phyloP scores from a whole-genome alignment of 2,888 invertebrate genomes.

The Steromphala cineraria region DNA sequence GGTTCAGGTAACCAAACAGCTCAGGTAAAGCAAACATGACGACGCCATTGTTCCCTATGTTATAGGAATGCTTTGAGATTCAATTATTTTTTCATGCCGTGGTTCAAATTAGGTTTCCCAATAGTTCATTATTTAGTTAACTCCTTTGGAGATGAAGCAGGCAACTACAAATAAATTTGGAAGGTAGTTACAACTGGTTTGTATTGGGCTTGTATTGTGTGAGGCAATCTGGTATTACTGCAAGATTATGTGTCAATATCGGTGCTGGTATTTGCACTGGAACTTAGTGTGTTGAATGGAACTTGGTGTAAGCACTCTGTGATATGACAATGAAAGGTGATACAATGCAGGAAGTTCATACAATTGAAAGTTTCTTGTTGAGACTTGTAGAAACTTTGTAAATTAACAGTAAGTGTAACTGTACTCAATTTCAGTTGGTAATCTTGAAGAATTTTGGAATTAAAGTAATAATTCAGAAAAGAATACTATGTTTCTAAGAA shows the following conservation, averaged over 20 bases:
- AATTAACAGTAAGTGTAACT: no score
- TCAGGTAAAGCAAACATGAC: conserved; percentile 14
- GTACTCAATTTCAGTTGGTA: no score
- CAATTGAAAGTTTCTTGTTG: no score
- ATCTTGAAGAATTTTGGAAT: no score
- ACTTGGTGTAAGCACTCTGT: no score
- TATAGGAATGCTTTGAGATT: neutral
- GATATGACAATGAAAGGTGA: no score
- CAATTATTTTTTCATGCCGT: conserved; percentile 14
- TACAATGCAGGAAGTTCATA: no score
- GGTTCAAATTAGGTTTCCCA: conserved; percentile 11
- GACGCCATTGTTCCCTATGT: neutral
- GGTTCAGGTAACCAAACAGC: conserved; percentile 5
- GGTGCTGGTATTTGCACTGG: neutral
- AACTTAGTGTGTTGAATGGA: neutral
- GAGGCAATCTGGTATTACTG: neutral
- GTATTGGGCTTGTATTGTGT: neutral
- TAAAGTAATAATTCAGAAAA: no score
- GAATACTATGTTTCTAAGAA: no score
- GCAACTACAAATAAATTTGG: neutral
- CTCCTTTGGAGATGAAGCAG: neutral
- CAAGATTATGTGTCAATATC: neutral
- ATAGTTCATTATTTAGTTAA: conserved; percentile 9
- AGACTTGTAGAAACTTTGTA: no score
- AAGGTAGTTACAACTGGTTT: neutral